phyloP scores from a whole-genome alignment of 2,888 invertebrate genomes.

The Galerucella calmariensis region DNA sequence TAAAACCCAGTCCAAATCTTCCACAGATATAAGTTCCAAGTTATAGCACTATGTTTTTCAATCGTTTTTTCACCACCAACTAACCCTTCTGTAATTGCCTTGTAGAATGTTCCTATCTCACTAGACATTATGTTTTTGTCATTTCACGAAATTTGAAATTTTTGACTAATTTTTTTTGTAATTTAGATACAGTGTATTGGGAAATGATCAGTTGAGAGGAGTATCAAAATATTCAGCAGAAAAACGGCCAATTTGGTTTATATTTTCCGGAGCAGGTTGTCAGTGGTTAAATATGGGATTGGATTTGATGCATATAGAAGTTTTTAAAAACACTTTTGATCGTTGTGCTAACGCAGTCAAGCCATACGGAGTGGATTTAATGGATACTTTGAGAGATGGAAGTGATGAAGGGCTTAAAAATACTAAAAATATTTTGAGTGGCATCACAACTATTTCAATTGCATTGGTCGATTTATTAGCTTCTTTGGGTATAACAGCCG shows the following conservation, averaged over 20 bases:
- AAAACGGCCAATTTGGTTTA: constrained; percentile 70
- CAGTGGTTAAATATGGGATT: constrained; percentile 75
- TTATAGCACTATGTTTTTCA: no score
- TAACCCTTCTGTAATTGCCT: no score
- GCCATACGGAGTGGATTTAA: constrained; percentile 68
- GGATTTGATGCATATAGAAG: constrained; percentile 69
- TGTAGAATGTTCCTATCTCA: no score
- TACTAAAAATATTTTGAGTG: constrained; percentile 69
- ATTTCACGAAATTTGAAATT: no score
- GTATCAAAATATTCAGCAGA: constrained; percentile 17
- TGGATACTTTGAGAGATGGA: constrained; percentile 65
- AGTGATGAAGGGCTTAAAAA: constrained; percentile 62
- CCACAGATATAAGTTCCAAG: no score
- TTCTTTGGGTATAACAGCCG: constrained; percentile 79
- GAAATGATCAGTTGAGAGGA: constrained; percentile 39
- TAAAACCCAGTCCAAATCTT: no score
- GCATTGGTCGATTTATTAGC: constrained; percentile 86
- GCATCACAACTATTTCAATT: constrained; percentile 72
- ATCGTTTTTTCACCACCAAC: no score
- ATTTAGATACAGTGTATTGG: constrained; percentile 41
- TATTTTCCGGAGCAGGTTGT: constrained; percentile 76
- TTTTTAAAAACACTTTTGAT: constrained; percentile 69
- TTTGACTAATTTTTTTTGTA: neutral
- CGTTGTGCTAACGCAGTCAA: constrained; percentile 66
- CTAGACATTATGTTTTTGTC: no score